phyloP scores from a whole-genome alignment of 2,113 vertebrate genomes.

The Hemichromis elongatus region DNA sequence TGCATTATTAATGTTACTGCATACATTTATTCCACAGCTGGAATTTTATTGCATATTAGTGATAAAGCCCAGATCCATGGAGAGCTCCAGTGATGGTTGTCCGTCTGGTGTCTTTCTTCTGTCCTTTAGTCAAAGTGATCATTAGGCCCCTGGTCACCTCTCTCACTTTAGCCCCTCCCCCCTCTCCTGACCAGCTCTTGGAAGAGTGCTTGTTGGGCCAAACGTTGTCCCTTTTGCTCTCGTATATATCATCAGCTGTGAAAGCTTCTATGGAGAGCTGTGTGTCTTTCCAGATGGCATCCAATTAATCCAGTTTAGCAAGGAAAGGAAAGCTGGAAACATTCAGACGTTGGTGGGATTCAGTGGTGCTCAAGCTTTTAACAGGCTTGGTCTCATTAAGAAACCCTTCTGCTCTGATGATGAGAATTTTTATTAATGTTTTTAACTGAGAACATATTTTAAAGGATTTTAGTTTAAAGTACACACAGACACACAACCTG shows the following conservation, averaged over 20 bases:
- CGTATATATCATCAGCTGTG: neutral
- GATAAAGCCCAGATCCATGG: neutral
- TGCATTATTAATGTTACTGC: neutral
- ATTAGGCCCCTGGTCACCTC: neutral
- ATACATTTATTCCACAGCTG: neutral
- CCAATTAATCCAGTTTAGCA: neutral
- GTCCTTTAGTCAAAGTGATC: neutral
- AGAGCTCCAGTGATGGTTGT: neutral
- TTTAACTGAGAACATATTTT: neutral
- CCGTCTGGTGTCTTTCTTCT: neutral
- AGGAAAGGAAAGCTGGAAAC: neutral
- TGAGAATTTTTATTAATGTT: neutral
- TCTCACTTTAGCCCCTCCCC: neutral
- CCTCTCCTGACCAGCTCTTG: neutral
- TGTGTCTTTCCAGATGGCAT: neutral
- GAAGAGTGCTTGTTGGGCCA: neutral
- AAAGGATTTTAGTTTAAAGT: neutral
- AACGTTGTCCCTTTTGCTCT: neutral
- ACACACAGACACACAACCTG: neutral
- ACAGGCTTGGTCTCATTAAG: neutral
- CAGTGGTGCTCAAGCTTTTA: neutral
- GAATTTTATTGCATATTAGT: neutral
- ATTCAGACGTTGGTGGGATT: neutral
- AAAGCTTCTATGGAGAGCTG: neutral
- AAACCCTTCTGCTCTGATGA: neutral